Percentiles rank a stretch among this genome's conserved stretches.
phyloP scores from a whole-genome alignment of 1,140 invertebrate genomes.

The Halyomorpha halys region DNA sequence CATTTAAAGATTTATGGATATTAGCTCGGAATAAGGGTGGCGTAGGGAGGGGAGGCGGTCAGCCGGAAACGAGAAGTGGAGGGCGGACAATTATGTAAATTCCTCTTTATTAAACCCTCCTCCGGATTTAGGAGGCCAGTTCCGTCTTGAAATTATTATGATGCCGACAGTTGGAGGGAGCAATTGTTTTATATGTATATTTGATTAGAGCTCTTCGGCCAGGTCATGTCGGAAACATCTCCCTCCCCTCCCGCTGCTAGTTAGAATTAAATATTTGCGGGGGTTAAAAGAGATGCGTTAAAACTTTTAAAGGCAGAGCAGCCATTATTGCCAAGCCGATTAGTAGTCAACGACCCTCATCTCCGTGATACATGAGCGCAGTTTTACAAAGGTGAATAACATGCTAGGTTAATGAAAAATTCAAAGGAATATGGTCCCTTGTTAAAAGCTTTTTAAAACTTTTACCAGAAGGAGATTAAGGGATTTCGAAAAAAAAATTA shows the following conservation, averaged over 20 bases:
- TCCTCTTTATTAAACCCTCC: slow-evolving; percentile 21
- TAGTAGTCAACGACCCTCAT: too few relatives aligned
- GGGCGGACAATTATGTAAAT: slow-evolving; percentile 21
- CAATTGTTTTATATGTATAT: slow-evolving; percentile 15
- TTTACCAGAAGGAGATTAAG: too few relatives aligned
- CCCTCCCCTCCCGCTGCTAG: not conserved
- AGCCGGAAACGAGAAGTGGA: slow-evolving; percentile 16
- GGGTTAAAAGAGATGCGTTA: slow-evolving; percentile 7
- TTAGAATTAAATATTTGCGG: slow-evolving; percentile 1
- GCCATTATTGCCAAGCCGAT: slow-evolving; percentile 1
- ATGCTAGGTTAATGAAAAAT: too few relatives aligned
- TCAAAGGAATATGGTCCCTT: too few relatives aligned
- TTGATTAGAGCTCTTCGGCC: not conserved
- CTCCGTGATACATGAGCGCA: too few relatives aligned
- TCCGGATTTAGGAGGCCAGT: not conserved
- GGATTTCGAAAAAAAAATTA: too few relatives aligned
- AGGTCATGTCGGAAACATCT: too few relatives aligned
- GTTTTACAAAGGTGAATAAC: too few relatives aligned
- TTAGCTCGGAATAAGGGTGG: not conserved
- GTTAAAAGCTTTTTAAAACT: too few relatives aligned
- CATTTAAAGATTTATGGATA: slow-evolving; percentile 20
- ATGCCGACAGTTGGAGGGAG: not conserved
- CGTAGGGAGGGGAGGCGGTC: slow-evolving; percentile 15
- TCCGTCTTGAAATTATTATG: slow-evolving; percentile 18
- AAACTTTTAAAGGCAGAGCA: slow-evolving; percentile 1